These are phyloP conservation scores for Picus viridis DNA, from an alignment of 2,797 vertebrate species.

Conservation along the genomic window DNA sequence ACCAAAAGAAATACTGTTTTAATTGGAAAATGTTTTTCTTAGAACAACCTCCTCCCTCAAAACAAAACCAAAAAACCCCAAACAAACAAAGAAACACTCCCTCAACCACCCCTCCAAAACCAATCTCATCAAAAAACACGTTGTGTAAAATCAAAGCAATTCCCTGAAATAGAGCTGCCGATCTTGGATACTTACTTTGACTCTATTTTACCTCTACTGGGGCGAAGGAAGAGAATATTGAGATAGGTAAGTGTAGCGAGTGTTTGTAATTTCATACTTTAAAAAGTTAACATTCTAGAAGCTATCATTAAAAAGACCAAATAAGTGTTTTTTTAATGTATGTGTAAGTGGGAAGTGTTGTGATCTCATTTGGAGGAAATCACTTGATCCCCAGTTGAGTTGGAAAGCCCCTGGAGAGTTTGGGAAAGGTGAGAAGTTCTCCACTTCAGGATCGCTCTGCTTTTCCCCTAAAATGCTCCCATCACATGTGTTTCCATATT, in stretches of 20 bases:
- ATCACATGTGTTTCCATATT: neutral
- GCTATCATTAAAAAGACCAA: neutral
- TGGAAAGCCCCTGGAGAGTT: neutral
- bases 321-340: neutral
- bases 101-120: neutral
- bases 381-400: neutral
- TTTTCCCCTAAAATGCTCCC: neutral
- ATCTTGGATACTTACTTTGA: neutral
- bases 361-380: neutral
- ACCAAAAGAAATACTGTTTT: neutral
- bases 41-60: neutral
- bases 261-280: neutral
- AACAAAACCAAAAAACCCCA: too few species aligned
- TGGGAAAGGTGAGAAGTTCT: neutral
- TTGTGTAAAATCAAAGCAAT: neutral
- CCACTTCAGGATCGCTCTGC: neutral
- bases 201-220: neutral
- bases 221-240: neutral
- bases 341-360: neutral
- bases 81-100: too few species aligned
- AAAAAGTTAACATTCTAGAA: neutral
- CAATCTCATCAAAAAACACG: too few species aligned
- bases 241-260: neutral
- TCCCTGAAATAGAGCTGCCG: neutral
- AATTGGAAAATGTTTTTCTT: neutral